Evolutionary conservation across 2,113 vertebrate genomes (phyloP).

Genomic region (Sporophila hypoxantha): DNA sequence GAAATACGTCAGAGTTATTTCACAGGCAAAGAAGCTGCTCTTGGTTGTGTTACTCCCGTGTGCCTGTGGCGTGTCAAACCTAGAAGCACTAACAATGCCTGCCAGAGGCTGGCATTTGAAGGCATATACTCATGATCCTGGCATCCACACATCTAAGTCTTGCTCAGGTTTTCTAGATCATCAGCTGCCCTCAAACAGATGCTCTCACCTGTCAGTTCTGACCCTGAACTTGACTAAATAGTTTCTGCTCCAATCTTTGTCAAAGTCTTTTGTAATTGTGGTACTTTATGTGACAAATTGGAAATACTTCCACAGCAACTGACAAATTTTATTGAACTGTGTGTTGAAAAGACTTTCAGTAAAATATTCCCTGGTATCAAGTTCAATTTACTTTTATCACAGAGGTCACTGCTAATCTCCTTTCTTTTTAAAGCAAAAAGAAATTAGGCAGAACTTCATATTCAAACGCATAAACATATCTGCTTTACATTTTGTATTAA

Average conservation of each 20-base stretch:
- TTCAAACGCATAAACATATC: conserved; percentile 6
- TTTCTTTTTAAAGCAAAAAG: neutral
- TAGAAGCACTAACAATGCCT: neutral
- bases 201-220: neutral
- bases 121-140: neutral
- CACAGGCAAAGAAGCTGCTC: neutral
- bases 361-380: neutral
- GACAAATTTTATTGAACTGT: neutral
- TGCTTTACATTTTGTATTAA: neutral
- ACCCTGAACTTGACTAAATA: neutral
- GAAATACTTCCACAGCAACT: neutral
- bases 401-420: neutral
- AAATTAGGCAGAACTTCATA: neutral
- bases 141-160: neutral
- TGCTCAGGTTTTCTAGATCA: neutral
- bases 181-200: neutral
- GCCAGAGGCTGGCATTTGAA: neutral
- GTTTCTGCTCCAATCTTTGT: neutral
- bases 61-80: neutral
- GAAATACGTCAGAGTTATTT: neutral
- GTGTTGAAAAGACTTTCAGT: neutral
- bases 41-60: neutral
- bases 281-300: neutral
- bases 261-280: neutral
- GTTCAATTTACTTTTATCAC: neutral